These are phyloP conservation scores for Tragelaphus strepsiceros DNA, from an alignment of 2,113 vertebrate genomes.

Conservation along the genomic window DNA sequence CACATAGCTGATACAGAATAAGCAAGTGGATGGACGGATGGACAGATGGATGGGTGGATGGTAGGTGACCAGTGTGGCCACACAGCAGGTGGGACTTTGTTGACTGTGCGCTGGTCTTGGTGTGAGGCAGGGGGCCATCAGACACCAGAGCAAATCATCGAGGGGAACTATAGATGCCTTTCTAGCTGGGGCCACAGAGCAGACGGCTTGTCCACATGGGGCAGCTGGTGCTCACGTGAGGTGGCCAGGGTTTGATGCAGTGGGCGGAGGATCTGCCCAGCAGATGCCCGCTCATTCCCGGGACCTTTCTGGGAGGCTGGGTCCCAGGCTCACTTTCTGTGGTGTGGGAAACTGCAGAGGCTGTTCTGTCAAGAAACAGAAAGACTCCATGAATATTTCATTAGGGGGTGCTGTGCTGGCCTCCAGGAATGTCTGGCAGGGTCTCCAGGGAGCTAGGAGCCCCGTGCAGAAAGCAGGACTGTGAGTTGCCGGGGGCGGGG, in stretches of 20 bases:
- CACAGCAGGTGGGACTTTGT: not conserved
- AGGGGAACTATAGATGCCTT: not conserved
- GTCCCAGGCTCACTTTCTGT: not conserved
- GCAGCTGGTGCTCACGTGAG: not conserved
- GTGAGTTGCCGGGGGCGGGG: slow-evolving; percentile 73
- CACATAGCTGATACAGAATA: not conserved
- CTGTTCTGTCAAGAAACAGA: slow-evolving; percentile 72
- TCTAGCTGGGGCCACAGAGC: not conserved
- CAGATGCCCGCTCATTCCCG: fast-evolving
- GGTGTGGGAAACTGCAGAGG: slow-evolving; percentile 62
- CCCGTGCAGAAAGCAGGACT: slow-evolving; percentile 76
- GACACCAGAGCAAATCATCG: not conserved
- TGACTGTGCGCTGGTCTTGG: not conserved
- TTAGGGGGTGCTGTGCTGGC: slow-evolving; percentile 72
- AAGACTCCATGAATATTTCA: slow-evolving; percentile 78
- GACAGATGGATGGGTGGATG: not conserved
- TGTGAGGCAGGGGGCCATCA: not conserved
- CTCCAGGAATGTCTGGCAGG: slow-evolving; percentile 80
- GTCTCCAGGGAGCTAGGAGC: slow-evolving; percentile 77
- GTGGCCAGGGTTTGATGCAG: not conserved
- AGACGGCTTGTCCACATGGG: not conserved
- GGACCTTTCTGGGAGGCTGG: slow-evolving; percentile 53
- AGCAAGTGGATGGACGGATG: not conserved
- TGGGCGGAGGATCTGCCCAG: not conserved
- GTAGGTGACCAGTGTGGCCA: not conserved